Evolutionary conservation across 1,140 invertebrate genomes (phyloP), one percentile per base, ranked within the genome.

Genomic region (Venturia canescens): DNA sequence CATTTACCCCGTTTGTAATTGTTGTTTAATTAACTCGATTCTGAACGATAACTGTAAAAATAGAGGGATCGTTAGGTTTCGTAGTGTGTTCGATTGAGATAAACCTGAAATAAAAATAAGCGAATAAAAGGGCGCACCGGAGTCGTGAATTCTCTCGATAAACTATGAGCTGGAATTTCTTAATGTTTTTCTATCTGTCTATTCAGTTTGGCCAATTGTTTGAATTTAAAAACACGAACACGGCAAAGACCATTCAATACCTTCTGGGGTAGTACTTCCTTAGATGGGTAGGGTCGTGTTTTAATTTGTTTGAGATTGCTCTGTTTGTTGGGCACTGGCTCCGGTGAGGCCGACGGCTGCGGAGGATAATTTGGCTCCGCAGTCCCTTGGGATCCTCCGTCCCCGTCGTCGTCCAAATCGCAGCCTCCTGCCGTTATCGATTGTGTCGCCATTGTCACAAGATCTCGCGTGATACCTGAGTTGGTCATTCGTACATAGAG

Each of bases 381-480:
- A 82, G 88, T 89, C 75, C 88, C 87, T 82, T 91, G 91, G 44
- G 87, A 91, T 80, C 89, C 89, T 80, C 89, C 89, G 79, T 92
- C 89, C 75, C 88, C 90, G 66, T 92, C 89, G 78, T 92, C 90
- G 76, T 92, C 91, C 86, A 86, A 84, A 72, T 92, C 91, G 82
- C 90, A 91, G 86, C 88, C 87, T 88, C 88, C 90, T 83, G 88
- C 77, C 80, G 85, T 89, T 86, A 86, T 87, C 75, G 89, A 91
- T 83, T 89, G 90, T 84, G 88, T 89, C 78, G 87, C 87, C 90
- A 92, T 91, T 86, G 91, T 90, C 88, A 90, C 89, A 80, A 92
- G 87, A 89, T 92, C 91, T 88, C 91, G 89, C 82, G 91, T 91
- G 89, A 92, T 91, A 89, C 91, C 91, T 92, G 89, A 88, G 89